Evolutionary conservation across 2,888 invertebrate genomes (phyloP).

Genomic region (Megamerina dolium): DNA sequence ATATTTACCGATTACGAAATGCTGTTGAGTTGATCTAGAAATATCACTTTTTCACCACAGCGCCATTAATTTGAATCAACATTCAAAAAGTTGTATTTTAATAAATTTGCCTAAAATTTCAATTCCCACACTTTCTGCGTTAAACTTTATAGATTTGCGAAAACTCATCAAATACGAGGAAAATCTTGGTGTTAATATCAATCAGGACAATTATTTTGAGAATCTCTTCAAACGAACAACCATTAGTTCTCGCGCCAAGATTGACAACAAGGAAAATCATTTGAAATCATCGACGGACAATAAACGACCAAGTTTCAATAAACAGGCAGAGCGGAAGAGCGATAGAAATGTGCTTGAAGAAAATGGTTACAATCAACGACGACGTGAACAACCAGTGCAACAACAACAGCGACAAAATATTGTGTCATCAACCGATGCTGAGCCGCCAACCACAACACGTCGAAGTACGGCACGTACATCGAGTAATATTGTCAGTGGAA

Average conservation of each 20-base stretch:
- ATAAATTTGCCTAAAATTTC: no score
- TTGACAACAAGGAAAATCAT: no score
- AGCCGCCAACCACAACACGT: constrained; percentile 7
- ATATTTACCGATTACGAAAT: no score
- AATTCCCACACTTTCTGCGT: no score
- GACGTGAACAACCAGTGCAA: neutral
- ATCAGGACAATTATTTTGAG: constrained; percentile 36
- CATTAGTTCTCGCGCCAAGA: constrained; percentile 47
- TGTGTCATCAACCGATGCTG: neutral
- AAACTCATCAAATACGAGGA: constrained; percentile 48
- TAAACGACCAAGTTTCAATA: neutral
- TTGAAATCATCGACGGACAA: no score
- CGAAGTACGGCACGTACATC: no score
- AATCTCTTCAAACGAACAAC: constrained; percentile 46
- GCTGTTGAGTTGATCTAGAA: no score
- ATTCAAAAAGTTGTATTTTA: no score
- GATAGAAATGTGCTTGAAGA: neutral
- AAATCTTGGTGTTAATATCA: constrained; percentile 30
- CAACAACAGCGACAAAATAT: constrained; percentile 9
- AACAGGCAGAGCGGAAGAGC: neutral
- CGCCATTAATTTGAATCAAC: no score
- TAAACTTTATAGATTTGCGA: constrained; percentile 35
- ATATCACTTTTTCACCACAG: no score
- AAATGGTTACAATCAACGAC: constrained; percentile 3
- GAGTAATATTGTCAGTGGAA: no score